Percentiles rank a stretch among this genome's conserved stretches.
phyloP scores from a whole-genome alignment of 2,113 vertebrate genomes.

The Cyrtonyx montezumae region DNA sequence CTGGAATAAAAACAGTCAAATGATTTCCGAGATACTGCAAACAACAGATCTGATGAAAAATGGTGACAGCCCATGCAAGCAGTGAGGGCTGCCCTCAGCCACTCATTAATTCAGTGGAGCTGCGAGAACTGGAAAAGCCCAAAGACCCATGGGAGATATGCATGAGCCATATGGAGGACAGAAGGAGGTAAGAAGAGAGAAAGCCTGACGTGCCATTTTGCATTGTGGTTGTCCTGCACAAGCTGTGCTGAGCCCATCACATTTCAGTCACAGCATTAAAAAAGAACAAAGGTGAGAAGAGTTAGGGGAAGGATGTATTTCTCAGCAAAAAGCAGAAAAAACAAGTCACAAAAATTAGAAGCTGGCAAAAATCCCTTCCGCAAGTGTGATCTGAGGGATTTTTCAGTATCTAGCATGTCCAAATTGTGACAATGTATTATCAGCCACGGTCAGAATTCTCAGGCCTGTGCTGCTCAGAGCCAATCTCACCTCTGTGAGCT shows the following conservation, averaged over 20 bases:
- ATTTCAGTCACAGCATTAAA: not conserved
- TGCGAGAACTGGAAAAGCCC: not conserved
- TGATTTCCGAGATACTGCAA: not conserved
- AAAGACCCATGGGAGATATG: not conserved
- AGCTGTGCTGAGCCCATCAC: not conserved
- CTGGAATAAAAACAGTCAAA: not conserved
- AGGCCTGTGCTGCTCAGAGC: not conserved
- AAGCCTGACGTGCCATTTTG: not conserved
- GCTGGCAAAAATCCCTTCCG: not conserved
- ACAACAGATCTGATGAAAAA: fast-evolving
- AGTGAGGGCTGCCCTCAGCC: not conserved
- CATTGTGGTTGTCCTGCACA: not conserved
- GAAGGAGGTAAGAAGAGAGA: not conserved
- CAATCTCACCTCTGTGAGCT: not conserved
- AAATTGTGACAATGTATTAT: not conserved
- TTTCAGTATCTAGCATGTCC: not conserved
- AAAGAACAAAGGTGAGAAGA: not conserved
- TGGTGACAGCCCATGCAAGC: not conserved
- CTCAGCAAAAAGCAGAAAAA: not conserved
- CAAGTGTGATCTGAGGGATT: not conserved
- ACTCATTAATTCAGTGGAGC: not conserved
- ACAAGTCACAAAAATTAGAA: not conserved
- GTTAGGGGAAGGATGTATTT: not conserved
- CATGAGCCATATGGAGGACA: not conserved
- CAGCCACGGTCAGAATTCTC: not conserved